These are phyloP conservation scores for Lepidochrysops patricia DNA, from an alignment of 2,888 invertebrate genomes.

Conservation along the genomic window DNA sequence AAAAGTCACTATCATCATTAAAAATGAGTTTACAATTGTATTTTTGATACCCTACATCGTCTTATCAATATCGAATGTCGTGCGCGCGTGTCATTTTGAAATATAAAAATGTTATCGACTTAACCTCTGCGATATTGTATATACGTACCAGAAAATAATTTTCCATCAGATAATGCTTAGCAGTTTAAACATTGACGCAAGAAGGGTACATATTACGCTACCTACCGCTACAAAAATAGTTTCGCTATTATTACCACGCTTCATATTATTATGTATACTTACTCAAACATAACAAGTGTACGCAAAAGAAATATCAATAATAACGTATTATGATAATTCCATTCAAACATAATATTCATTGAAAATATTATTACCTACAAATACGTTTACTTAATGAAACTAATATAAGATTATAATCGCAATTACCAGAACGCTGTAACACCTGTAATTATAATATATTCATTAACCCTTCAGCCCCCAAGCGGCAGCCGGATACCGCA, in stretches of 20 bases:
- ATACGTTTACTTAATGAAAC: neutral
- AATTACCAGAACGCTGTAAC: neutral
- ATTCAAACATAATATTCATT: neutral
- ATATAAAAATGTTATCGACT: constrained; percentile 2
- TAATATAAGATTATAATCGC: neutral
- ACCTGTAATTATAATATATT: too few species aligned
- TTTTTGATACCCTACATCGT: constrained; percentile 1
- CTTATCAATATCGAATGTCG: neutral
- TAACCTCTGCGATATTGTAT: constrained; percentile 5
- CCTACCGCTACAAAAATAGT: neutral
- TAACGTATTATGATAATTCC: neutral
- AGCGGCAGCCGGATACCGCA: too few species aligned
- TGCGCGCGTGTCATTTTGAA: neutral
- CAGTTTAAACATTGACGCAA: constrained; percentile 10
- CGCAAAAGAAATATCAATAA: neutral
- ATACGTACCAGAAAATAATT: constrained; percentile 11
- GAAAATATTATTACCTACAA: neutral
- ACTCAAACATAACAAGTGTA: neutral
- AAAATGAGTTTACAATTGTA: neutral
- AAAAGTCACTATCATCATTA: neutral
- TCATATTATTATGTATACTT: neutral
- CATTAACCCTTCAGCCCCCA: too few species aligned
- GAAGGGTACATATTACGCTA: constrained; percentile 8
- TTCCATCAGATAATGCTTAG: constrained; percentile 6
- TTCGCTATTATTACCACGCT: neutral